Base-by-base conservation (phyloP, 2,888 invertebrate genomes). In the Plusia festucae region DNA sequence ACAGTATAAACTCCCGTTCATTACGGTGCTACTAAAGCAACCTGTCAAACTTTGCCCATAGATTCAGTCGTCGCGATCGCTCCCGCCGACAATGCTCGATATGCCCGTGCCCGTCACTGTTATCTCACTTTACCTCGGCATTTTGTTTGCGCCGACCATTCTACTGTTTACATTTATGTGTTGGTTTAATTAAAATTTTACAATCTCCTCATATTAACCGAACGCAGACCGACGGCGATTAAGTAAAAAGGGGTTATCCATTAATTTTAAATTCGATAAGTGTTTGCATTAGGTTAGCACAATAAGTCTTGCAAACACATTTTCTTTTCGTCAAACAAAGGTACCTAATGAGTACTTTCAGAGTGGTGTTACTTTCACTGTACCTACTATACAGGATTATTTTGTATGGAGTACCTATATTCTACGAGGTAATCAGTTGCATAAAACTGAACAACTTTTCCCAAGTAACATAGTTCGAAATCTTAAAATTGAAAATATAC, bases 1-100 rank as follows among this genome's bases (percentile, higher is more conserved):
- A 32, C 20, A 60, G 69, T 65, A 79, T 74, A 79, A 84, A 82
- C 83, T 70, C 78, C 52, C 73, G 53, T 76, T 84, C 78, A 82
- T 79, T 77, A 73, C 78, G 68, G 70, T 30, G 34, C 63, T 70
- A 75, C 73, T 79, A 79, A 81, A 78, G 73, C 66, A 53, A 65
- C 62, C 79, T 82, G 85, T 84, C 85, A 80, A 87, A 88, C 84
- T 87, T 86, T 70, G 59, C 59, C 81, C 79, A 82, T 83, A 84
- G 80, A 82, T 83, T 77, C 61, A 61, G 74, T 60, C 73, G 66
- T 51, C 67, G 64, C 60, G 74, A 68, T 69, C 27, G 34, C 52
- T 60, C 51, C 55, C 52, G 64, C 53, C 65, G 49, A 57, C 63
- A 60, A 56, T 56, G 54, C 65, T 52, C 54, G 54, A 51, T 51